Evolutionary conservation across 2,113 vertebrate species (phyloP).

Genomic region (Poeciliopsis turrubarensis): DNA sequence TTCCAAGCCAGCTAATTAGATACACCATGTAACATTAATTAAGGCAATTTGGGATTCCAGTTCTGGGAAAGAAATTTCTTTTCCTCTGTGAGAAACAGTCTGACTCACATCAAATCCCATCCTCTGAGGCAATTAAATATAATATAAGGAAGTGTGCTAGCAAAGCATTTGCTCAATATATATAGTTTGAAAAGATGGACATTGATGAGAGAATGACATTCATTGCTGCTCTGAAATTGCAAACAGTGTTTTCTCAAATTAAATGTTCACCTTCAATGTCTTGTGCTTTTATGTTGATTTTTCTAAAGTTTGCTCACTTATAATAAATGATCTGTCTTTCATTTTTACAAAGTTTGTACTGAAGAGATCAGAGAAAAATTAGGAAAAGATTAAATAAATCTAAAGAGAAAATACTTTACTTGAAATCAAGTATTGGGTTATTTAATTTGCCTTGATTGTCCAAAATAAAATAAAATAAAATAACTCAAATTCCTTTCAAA

Average conservation of each 20-base stretch:
- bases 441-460: too few species aligned
- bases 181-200: neutral
- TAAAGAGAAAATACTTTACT: neutral
- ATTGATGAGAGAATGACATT: neutral
- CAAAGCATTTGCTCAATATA: neutral
- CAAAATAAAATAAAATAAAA: too few species aligned
- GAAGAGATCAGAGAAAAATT: neutral
- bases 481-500: too few species aligned
- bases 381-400: neutral
- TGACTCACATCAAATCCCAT: neutral
- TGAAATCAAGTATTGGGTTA: too few species aligned
- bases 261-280: neutral
- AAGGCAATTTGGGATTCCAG: neutral
- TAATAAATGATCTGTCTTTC: too few species aligned
- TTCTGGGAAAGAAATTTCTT: neutral
- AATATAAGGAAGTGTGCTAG: neutral
- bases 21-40: neutral
- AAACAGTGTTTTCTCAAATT: neutral
- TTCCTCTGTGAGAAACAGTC: conserved; percentile 5
- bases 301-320: neutral
- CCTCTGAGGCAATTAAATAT: neutral
- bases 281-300: neutral
- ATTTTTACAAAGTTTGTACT: neutral
- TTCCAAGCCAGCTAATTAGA: conserved; percentile 5
- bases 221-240: neutral